These are phyloP conservation scores for Anabas testudineus DNA, from an alignment of 2,797 vertebrate species.

Conservation along the genomic window DNA sequence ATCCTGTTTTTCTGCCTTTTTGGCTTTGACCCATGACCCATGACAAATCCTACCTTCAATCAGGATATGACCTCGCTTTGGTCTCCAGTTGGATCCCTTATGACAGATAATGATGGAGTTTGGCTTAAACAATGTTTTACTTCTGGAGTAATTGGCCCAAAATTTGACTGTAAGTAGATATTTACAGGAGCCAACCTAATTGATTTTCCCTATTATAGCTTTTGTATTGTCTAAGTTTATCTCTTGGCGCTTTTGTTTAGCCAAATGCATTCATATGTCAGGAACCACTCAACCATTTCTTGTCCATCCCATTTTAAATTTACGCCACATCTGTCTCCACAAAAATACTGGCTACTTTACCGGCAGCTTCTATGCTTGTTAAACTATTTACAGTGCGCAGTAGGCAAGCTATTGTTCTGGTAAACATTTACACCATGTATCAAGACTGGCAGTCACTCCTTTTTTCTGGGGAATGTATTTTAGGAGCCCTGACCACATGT, in stretches of 20 bases:
- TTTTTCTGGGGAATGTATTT: slow-evolving; percentile 84
- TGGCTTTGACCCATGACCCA: slow-evolving; percentile 53
- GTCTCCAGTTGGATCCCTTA: slow-evolving; percentile 30
- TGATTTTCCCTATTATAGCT: not conserved
- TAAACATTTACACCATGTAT: slow-evolving; percentile 71
- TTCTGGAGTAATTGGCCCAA: not conserved
- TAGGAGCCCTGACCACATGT: slow-evolving; percentile 78
- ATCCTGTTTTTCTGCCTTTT: slow-evolving; percentile 55
- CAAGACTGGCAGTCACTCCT: slow-evolving; percentile 62
- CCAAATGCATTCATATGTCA: not conserved
- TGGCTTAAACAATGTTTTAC: not conserved
- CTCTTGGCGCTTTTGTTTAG: not conserved
- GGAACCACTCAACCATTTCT: slow-evolving; percentile 4
- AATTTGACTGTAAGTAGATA: not conserved
- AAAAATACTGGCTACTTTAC: slow-evolving; percentile 47
- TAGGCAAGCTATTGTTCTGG: slow-evolving; percentile 73
- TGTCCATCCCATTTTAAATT: slow-evolving; percentile 4
- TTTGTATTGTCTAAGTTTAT: not conserved
- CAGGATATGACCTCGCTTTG: slow-evolving; percentile 35
- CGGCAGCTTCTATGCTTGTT: slow-evolving; percentile 52
- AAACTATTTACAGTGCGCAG: slow-evolving; percentile 70
- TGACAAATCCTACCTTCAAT: slow-evolving; percentile 48
- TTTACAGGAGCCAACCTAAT: not conserved
- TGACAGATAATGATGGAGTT: slow-evolving; percentile 9
- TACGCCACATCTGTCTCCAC: slow-evolving; percentile 3